Percentiles rank a stretch among this genome's conserved stretches.
Conservation (phyloP, 2,888 invertebrate species). For the Saturnia pavonia region DNA sequence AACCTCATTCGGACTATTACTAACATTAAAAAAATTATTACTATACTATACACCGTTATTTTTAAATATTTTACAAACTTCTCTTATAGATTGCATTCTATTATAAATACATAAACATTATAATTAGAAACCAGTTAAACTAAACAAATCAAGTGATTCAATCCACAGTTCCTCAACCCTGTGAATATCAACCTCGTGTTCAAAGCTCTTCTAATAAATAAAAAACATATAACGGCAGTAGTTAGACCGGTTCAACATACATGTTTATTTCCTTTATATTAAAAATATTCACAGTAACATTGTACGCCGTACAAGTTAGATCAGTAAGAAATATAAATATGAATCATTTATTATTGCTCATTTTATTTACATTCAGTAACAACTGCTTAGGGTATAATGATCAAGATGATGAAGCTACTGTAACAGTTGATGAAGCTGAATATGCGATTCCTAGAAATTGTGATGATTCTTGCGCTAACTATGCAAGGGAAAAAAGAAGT, state of each 20-base stretch:
- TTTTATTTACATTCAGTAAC: constrained; percentile 24
- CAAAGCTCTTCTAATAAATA: constrained; percentile 32
- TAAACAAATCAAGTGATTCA: background rate
- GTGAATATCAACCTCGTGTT: constrained; percentile 28
- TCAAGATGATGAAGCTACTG: constrained; percentile 38
- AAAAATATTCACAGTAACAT: constrained; percentile 18
- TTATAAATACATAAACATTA: constrained; percentile 9
- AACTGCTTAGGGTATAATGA: constrained; percentile 25
- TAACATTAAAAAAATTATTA: no score
- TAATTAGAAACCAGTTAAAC: background rate
- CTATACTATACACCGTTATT: no score
- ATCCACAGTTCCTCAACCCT: background rate
- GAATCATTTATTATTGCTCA: constrained; percentile 11
- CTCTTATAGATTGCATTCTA: background rate
- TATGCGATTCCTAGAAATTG: constrained; percentile 48
- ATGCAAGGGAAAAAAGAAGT: constrained; percentile 40
- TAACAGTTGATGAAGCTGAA: constrained; percentile 38
- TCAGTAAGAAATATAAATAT: constrained; percentile 20
- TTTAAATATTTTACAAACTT: background rate
- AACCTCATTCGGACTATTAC: no score
- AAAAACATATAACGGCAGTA: constrained; percentile 27
- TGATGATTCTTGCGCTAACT: constrained; percentile 40
- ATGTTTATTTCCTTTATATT: constrained; percentile 21
- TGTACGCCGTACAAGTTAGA: constrained; percentile 25
- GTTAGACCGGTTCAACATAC: constrained; percentile 33